Evolutionary conservation across 2,113 vertebrate genomes (phyloP), one percentile per base, ranked within the genome.

Genomic region (Orycteropus afer): DNA sequence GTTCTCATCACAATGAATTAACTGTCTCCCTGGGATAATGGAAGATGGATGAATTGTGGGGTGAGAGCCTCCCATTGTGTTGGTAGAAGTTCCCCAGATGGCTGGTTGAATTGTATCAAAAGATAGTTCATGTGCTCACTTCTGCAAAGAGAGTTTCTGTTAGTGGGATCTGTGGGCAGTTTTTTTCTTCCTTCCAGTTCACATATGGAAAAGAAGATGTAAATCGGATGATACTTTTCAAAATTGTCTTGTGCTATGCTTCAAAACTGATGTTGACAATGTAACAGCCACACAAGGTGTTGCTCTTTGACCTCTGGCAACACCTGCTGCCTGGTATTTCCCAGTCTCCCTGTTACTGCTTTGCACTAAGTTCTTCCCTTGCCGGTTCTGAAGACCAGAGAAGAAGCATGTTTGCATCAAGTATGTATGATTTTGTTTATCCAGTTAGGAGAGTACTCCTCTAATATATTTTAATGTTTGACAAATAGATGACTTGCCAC

Each of bases 301-400:
- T 23, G 27, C 7, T 69, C 47, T 87, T 63, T 92, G 86, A 45
- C 69, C 49, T 65, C 40, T 3, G 37, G 67, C 49, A 73, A 9
- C 84, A n/a, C 80, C 77, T n/a, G 4, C 74, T n/a, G 22, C 83
- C n/a, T 77, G n/a, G 55, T 29, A 42, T 10, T 40, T 67, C 40
- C 57, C 22, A 63, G 65, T 12, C 15, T 53, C 51, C 29, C 49
- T 18, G 1, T 47, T 59, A 45, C 45, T 85, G 53, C 63, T 80
- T 17, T 93, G 53, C 83, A 67, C n/a, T 90, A 85, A 47, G 32
- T 23, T 49, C 67, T 74, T 49, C 73, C 63, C 63, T 65, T 45
- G 45, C 22, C 59, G 12, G 55, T 55, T 86, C 79, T 83, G 63
- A 86, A 94, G 77, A 78, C 29, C 95, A 94, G n/a, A 51, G 63